A percentile compares a stretch with the other conserved stretches of the same genome.
Evolutionary conservation across 2,888 invertebrate genomes (phyloP).

Genomic region (Stenolophus ochropezus): DNA sequence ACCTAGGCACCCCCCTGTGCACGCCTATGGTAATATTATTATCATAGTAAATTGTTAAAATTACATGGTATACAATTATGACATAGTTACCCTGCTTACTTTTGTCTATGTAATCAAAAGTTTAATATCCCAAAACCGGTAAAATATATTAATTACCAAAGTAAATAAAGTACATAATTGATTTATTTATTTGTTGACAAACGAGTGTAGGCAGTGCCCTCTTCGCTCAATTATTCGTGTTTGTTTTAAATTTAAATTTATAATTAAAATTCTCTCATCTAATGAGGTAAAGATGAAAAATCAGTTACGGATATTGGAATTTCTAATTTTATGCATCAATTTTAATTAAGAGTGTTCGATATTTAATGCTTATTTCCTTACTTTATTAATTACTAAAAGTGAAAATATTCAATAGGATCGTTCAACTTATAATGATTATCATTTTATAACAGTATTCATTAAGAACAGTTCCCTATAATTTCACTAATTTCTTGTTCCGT

Average conservation of each 20-base stretch:
- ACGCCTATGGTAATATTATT: no score
- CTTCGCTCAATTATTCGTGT: not conserved
- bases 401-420: slow-evolving; percentile 10
- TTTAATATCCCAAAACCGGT: no score
- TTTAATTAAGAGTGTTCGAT: not conserved
- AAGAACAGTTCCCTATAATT: slow-evolving; percentile 18
- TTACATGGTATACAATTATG: no score
- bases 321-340: not conserved
- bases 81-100: no score
- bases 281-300: not conserved
- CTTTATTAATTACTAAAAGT: not conserved
- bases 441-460: not conserved
- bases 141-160: no score
- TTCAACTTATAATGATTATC: slow-evolving; percentile 25
- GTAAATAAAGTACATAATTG: no score
- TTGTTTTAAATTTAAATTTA: not conserved
- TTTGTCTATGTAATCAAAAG: no score
- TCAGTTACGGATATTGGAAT: not conserved
- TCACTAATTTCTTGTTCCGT: not conserved
- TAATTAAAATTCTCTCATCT: not conserved
- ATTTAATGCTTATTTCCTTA: not conserved
- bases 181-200: not conserved
- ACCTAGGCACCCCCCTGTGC: no score
- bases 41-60: no score
- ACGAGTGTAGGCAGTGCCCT: not conserved